Evolutionary conservation across 2,113 vertebrate species (phyloP).

Genomic region (Forbesichthys papilliferus): DNA sequence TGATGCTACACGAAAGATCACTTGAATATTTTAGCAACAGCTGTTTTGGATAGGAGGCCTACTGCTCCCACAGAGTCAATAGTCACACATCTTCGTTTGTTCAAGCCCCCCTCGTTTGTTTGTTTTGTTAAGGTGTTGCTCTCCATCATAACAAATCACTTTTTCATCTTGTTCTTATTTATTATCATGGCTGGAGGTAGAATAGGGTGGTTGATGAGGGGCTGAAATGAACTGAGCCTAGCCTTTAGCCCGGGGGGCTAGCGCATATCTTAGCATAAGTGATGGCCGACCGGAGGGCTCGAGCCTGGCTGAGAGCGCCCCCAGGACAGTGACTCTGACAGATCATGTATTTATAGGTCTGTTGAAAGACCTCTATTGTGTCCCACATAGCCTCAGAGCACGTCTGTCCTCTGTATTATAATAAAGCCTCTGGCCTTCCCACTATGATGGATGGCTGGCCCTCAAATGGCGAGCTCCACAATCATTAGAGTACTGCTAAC

Average conservation of each 20-base stretch:
- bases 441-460: slow-evolving; percentile 78
- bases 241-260: slow-evolving; percentile 69
- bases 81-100: slow-evolving; percentile 60
- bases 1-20: slow-evolving; percentile 21
- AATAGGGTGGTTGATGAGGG: slow-evolving; percentile 77
- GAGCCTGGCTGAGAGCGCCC: slow-evolving; percentile 73
- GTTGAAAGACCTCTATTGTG: slow-evolving; percentile 83
- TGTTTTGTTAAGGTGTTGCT: slow-evolving; percentile 76
- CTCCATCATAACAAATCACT: slow-evolving; percentile 78
- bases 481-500: slow-evolving; percentile 74
- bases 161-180: slow-evolving; percentile 77
- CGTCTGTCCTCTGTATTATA: slow-evolving; percentile 82
- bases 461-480: slow-evolving; percentile 74
- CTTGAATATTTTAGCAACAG: slow-evolving; percentile 34
- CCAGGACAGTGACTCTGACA: slow-evolving; percentile 76
- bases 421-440: slow-evolving; percentile 76
- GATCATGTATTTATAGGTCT: slow-evolving; percentile 84
- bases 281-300: slow-evolving; percentile 76
- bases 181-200: slow-evolving; percentile 74
- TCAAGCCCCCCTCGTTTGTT: slow-evolving; percentile 68
- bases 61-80: slow-evolving; percentile 51
- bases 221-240: slow-evolving; percentile 79
- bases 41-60: slow-evolving; percentile 32
- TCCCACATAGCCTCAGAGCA: slow-evolving; percentile 80
- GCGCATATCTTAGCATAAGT: slow-evolving; percentile 83